Conservation (phyloP, 2,888 invertebrate genomes). For the Dryadula phaetusa region DNA sequence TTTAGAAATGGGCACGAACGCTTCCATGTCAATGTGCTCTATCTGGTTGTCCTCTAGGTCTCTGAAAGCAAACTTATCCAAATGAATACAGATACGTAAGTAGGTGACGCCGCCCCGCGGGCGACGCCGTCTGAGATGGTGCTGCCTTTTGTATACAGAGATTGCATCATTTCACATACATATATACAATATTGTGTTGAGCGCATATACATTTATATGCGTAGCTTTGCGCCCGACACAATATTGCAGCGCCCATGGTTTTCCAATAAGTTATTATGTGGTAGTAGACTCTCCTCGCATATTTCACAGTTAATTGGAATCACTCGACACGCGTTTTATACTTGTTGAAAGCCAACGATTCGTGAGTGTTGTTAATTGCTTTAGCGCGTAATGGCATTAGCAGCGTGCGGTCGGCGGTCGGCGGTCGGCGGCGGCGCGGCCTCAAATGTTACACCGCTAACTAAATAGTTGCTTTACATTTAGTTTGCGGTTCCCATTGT, state of each 20-base stretch:
- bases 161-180: background rate
- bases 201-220: background rate
- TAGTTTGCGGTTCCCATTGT: constrained; percentile 11
- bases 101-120: constrained; percentile 7
- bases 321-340: constrained; percentile 9
- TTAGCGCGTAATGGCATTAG: constrained; percentile 19
- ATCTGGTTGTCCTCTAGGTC: constrained; percentile 95
- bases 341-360: constrained; percentile 13
- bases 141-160: constrained; percentile 3
- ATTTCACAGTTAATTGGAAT: constrained; percentile 18
- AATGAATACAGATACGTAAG: constrained; percentile 24
- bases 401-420: background rate
- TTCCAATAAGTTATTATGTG: constrained; percentile 11
- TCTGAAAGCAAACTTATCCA: constrained; percentile 79
- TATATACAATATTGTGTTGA: too few relatives aligned
- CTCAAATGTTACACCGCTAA: constrained; percentile 7
- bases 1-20: constrained; percentile 90
- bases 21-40: constrained; percentile 92
- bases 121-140: background rate
- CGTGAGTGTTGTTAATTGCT: constrained; percentile 14
- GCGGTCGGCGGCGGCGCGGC: background rate
- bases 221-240: background rate
- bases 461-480: constrained; percentile 16
- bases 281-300: background rate
- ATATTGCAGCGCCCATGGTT: background rate